Percentiles rank a stretch among this genome's conserved stretches.
phyloP scores from a whole-genome alignment of 2,888 invertebrate species.

The Podabrus alpinus region DNA sequence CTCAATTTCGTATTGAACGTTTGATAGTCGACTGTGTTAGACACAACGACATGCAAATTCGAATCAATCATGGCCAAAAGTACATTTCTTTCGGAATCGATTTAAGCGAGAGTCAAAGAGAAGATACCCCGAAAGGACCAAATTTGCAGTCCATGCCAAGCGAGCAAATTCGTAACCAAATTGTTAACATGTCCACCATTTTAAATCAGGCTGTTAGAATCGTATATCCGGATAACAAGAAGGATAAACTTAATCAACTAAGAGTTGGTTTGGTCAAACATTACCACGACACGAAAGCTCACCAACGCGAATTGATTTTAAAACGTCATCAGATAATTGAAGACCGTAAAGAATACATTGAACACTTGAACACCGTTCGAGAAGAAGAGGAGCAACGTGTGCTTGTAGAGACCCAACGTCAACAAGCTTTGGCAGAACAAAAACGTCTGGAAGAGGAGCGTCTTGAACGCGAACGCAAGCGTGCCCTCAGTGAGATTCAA shows the following conservation, averaged over 20 bases:
- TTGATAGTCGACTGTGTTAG: slow-evolving; percentile 93
- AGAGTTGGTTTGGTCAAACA: slow-evolving; percentile 74
- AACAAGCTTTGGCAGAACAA: slow-evolving; percentile 82
- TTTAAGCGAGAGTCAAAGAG: slow-evolving; percentile 87
- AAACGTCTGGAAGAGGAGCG: slow-evolving; percentile 85
- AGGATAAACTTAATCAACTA: slow-evolving; percentile 70
- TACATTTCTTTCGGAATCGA: slow-evolving; percentile 96
- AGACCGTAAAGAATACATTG: slow-evolving; percentile 94
- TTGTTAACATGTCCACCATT: slow-evolving; percentile 87
- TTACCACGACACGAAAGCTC: slow-evolving; percentile 81
- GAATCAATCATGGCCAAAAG: slow-evolving; percentile 77
- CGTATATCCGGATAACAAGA: slow-evolving; percentile 80
- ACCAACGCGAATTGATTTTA: slow-evolving; percentile 88
- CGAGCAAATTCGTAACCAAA: slow-evolving; percentile 77
- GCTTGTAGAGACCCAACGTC: slow-evolving; percentile 78
- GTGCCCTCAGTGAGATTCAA: slow-evolving; percentile 83
- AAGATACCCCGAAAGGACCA: slow-evolving; percentile 92
- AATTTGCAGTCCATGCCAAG: slow-evolving; percentile 90
- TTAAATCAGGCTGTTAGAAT: slow-evolving; percentile 77
- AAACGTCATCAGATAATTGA: slow-evolving; percentile 96
- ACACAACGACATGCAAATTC: slow-evolving; percentile 94
- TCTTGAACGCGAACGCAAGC: slow-evolving; percentile 85
- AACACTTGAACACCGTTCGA: slow-evolving; percentile 76
- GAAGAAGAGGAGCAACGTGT: slow-evolving; percentile 70
- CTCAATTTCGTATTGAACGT: slow-evolving; percentile 87